Evolutionary conservation across 2,113 vertebrate genomes (phyloP).

Genomic region (Campylorhamphus procurvoides): DNA sequence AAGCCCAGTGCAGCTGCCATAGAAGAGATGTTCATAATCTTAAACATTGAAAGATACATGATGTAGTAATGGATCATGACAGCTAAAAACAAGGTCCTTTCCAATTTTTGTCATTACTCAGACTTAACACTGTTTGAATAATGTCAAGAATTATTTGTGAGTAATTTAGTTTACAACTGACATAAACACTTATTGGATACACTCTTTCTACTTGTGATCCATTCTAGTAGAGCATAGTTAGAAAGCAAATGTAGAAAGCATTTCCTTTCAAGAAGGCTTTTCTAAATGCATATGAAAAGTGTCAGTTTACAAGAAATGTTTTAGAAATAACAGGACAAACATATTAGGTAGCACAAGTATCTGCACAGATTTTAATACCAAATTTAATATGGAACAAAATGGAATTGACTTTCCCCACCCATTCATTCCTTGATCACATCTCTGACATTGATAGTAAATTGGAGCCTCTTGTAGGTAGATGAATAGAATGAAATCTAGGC

Average conservation of each 20-base stretch:
- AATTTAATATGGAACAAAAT: neutral
- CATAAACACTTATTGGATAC: neutral
- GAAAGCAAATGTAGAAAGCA: neutral
- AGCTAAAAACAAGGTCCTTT: neutral
- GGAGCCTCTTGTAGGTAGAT: neutral
- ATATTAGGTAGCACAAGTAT: neutral
- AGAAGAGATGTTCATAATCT: neutral
- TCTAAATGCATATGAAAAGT: neutral
- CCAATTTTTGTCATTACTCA: neutral
- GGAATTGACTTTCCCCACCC: neutral
- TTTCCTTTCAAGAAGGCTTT: neutral
- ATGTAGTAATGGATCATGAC: neutral
- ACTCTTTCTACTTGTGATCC: neutral
- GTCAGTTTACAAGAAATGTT: neutral
- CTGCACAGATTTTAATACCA: neutral
- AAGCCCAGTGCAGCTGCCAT: neutral
- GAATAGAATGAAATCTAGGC: neutral
- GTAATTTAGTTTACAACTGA: neutral
- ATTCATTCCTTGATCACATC: neutral
- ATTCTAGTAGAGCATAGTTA: neutral
- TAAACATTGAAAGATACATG: neutral
- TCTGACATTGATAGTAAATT: neutral
- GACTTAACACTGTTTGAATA: neutral
- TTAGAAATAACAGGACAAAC: neutral
- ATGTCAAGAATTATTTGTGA: conserved; percentile 1